Conservation (phyloP, 2,888 invertebrate genomes). For the Temnothorax unifasciatus region DNA sequence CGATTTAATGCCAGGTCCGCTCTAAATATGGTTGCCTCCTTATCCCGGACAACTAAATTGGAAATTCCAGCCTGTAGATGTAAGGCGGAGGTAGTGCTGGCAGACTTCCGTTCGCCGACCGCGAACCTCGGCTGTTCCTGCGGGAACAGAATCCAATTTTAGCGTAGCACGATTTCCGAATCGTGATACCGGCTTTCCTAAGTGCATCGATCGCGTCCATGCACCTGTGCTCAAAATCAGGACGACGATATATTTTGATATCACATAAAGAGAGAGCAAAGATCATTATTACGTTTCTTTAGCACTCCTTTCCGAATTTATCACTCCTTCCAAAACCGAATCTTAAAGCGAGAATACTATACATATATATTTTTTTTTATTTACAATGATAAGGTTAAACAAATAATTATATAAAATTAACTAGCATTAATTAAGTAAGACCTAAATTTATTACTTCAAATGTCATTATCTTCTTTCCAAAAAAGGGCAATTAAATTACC, state of each 20-base stretch:
- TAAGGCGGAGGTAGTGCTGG: constrained; percentile 72
- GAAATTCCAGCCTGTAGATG: constrained; percentile 75
- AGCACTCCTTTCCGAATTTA: neutral
- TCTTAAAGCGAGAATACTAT: too few relatives aligned
- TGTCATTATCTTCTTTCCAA: neutral
- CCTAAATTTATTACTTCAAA: neutral
- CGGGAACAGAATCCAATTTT: constrained; percentile 81
- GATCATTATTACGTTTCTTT: neutral
- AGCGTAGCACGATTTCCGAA: constrained; percentile 78
- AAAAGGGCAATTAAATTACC: neutral
- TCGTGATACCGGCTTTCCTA: constrained; percentile 73
- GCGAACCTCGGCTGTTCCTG: constrained; percentile 70
- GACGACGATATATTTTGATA: neutral
- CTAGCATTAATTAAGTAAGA: neutral
- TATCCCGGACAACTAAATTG: constrained; percentile 74
- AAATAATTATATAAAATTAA: constrained; percentile 1
- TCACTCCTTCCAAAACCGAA: too few relatives aligned
- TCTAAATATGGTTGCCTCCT: constrained; percentile 77
- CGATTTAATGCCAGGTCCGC: constrained; percentile 69
- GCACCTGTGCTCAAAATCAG: constrained; percentile 64
- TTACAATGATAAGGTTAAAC: neutral
- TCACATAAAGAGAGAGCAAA: neutral
- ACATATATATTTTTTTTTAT: too few relatives aligned
- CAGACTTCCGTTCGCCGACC: constrained; percentile 78
- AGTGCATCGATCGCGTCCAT: constrained; percentile 57